Conservation (phyloP, 2,888 invertebrate genomes). For the Acrobasis suavella region DNA sequence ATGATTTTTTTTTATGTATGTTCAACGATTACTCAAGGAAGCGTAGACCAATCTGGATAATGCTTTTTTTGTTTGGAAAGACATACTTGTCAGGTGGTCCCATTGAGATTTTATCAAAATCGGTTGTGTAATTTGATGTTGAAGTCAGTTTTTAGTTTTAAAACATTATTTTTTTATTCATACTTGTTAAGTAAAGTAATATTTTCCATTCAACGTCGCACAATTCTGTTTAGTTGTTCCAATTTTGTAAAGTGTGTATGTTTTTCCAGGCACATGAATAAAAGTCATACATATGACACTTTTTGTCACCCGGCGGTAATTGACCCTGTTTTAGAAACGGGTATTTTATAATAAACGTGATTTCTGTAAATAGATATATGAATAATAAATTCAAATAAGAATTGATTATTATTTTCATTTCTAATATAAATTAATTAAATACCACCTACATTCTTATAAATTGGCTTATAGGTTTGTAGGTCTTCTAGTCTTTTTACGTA, state of each 20-base stretch:
- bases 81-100: too few species aligned
- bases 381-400: slow-evolving; percentile 9
- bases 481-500: too few species aligned
- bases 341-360: neutral
- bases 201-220: neutral
- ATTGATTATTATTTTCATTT: neutral
- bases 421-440: neutral
- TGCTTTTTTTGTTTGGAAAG: too few species aligned
- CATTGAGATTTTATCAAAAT: too few species aligned
- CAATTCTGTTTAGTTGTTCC: neutral
- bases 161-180: too few species aligned
- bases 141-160: too few species aligned
- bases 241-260: neutral
- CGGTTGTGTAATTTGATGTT: too few species aligned
- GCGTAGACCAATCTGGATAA: too few species aligned
- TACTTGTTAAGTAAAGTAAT: neutral
- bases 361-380: slow-evolving; percentile 5
- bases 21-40: too few species aligned
- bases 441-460: neutral
- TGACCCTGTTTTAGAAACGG: slow-evolving; percentile 3
- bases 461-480: neutral
- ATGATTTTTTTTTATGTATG: too few species aligned
- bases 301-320: neutral
- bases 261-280: neutral
- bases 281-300: neutral